Percentiles rank a stretch among this genome's conserved stretches.
Evolutionary conservation across 2,888 invertebrate species (phyloP).

Genomic region (Bembecia ichneumoniformis): DNA sequence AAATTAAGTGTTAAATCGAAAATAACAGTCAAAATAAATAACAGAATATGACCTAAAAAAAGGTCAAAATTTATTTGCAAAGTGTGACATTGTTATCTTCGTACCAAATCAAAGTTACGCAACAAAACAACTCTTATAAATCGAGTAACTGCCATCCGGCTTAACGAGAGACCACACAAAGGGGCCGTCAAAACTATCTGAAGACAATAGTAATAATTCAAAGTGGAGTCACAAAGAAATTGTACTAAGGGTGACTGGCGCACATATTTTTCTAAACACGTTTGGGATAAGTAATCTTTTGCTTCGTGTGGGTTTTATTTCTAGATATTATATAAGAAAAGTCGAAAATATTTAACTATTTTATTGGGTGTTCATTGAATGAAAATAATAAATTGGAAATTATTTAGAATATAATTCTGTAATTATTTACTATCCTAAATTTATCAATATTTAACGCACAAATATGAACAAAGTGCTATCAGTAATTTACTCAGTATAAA

Average conservation of each 20-base stretch:
- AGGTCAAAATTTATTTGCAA: background rate
- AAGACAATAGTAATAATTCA: conserved; percentile 1
- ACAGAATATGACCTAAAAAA: background rate
- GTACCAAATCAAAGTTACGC: conserved; percentile 10
- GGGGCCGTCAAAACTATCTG: conserved; percentile 10
- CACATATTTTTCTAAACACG: background rate
- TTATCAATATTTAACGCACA: no score
- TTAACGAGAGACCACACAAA: conserved; percentile 1
- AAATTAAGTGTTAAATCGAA: no score
- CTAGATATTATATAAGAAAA: no score
- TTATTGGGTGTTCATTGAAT: no score
- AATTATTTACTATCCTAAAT: no score
- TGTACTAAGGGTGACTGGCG: background rate
- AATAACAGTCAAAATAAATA: no score
- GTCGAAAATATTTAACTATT: no score
- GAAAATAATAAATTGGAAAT: no score
- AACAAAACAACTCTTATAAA: conserved; percentile 13
- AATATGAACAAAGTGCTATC: no score
- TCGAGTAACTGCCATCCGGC: conserved; percentile 3
- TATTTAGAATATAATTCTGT: no score
- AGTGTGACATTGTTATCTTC: conserved; percentile 6
- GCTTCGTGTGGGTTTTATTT: no score
- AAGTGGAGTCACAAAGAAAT: background rate
- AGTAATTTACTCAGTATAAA: no score
- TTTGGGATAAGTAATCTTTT: background rate